Conservation (phyloP, 2,113 vertebrate genomes). For the Nanorana parkeri region DNA sequence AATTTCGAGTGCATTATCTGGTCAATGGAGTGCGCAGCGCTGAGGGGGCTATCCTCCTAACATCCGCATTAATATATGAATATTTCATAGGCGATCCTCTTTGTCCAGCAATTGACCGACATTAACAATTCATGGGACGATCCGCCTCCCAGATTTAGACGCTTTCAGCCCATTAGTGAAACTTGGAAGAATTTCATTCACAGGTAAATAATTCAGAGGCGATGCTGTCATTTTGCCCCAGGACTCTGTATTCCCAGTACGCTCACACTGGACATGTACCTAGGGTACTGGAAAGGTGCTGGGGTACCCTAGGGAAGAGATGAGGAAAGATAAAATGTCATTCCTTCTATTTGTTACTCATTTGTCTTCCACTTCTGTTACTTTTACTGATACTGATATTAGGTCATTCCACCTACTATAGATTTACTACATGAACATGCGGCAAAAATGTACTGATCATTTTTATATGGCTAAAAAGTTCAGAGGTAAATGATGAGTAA, state of each 20-base stretch:
- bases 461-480: no score
- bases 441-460: no score
- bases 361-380: no score
- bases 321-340: no score
- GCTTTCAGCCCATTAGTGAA: constrained; percentile 55
- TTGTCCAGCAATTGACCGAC: constrained; percentile 67
- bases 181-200: constrained; percentile 52
- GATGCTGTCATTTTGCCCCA: constrained; percentile 24
- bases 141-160: constrained; percentile 56
- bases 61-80: constrained; percentile 70
- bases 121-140: constrained; percentile 72
- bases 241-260: background rate
- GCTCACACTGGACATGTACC: no score
- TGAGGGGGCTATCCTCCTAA: constrained; percentile 72
- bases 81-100: constrained; percentile 69
- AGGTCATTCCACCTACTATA: no score
- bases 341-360: no score
- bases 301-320: no score
- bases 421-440: no score
- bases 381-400: no score
- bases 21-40: constrained; percentile 66
- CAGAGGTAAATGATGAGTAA: no score
- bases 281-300: no score
- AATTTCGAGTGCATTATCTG: constrained; percentile 53
- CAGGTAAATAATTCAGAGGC: constrained; percentile 62